Evolutionary conservation across 2,888 invertebrate species (phyloP), one percentile per base, ranked within the genome.

Genomic region (Diplazon laetatorius): DNA sequence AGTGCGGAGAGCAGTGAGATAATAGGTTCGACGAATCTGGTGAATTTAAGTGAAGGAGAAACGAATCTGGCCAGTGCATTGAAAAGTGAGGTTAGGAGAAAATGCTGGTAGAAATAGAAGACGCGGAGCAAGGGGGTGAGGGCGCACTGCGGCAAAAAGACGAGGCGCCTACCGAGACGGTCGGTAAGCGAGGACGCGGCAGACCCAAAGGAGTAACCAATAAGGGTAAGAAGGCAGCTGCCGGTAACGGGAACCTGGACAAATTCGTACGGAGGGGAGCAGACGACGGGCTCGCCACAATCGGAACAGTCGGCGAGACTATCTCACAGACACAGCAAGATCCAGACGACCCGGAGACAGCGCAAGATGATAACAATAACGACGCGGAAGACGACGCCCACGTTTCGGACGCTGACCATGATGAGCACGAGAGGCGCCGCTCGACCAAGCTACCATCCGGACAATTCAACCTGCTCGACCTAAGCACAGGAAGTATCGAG

Each of bases 171-270:
- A 4, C n/a, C 42, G 42, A 42, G 42, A n/a, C 42, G 2, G 42
- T 42, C 42, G 42, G 42, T 42, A 42, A 22, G 20, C 18, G 18
- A 20, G 48, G 22, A 48, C 48, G 48, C 10, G 22, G 48, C 20
- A 48, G 22, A 20, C 48, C 48, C 48, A 48, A 48, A 18, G 48
- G 48, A 48, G 10, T 22, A 18, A 48, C 20, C 1, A 48, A 48
- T 20, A 48, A 22, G 4, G 22, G 22, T 2, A 48, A 12, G 12
- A 48, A 48, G 2, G 2, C 48, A 48, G 48, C 48, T 20, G 48
- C 20, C 18, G 2, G 48, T 9, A 48, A 48, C 12, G 1, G 12
- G 2, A 48, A 18, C 9, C 20, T 48, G 6, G 48, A 48, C 48
- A 22, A 30, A 30, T 30, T 30, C 30, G 30, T 30, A 30, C 30